phyloP scores from a whole-genome alignment of 2,797 vertebrate species.

The Arrhamphus sclerolepis region DNA sequence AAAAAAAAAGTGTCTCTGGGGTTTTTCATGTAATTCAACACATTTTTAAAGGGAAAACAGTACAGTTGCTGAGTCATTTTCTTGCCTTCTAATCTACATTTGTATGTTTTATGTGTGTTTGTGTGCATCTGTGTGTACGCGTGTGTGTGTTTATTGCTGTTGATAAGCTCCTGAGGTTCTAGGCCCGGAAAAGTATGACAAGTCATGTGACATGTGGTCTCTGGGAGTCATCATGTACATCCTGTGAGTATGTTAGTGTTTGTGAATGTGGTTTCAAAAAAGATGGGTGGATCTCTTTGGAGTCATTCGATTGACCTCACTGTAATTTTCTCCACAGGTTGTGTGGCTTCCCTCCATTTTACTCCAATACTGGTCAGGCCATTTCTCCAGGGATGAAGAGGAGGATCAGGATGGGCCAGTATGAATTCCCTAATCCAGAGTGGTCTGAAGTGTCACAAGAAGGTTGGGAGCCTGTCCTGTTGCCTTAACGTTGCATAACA shows the following conservation, averaged over 20 bases:
- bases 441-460: constrained; percentile 96
- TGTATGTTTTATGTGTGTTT: constrained; percentile 14
- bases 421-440: constrained; percentile 95
- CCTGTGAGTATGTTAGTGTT: constrained; percentile 77
- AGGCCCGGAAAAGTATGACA: constrained; percentile 98
- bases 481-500: no score
- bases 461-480: constrained; percentile 74
- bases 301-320: background rate
- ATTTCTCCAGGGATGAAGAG: constrained; percentile 99
- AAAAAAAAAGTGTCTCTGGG: no score
- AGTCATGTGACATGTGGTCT: constrained; percentile 99
- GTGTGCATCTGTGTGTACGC: no score
- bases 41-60: background rate
- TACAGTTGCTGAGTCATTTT: background rate
- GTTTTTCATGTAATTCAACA: background rate
- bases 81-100: constrained; percentile 14
- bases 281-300: background rate
- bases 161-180: constrained; percentile 94
- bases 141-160: constrained; percentile 17
- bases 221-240: constrained; percentile 99
- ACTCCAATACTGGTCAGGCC: constrained; percentile 97
- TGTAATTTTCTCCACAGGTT: constrained; percentile 76
- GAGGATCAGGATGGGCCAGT: constrained; percentile 96
- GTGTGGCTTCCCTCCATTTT: constrained; percentile 97
- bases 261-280: no score